A percentile compares a stretch with the other conserved stretches of the same genome.
These are phyloP conservation scores for Merodon equestris DNA, from an alignment of 2,888 invertebrate species.

Conservation along the genomic window DNA sequence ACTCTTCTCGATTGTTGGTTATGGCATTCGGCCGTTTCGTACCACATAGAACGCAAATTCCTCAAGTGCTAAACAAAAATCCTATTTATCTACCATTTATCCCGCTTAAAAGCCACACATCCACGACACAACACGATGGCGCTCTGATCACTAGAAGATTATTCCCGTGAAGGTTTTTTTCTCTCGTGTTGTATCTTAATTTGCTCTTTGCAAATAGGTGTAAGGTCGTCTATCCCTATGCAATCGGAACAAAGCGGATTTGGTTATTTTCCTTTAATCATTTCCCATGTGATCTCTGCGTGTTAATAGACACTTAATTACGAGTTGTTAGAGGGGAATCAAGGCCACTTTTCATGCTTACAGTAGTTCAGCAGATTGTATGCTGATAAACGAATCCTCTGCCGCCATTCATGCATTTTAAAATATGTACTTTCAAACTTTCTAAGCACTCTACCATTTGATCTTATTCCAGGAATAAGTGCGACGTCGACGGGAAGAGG, in stretches of 20 bases:
- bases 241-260: too few relatives aligned
- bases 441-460: too few relatives aligned
- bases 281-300: too few relatives aligned
- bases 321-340: too few relatives aligned
- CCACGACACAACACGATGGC: too few relatives aligned
- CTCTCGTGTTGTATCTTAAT: slow-evolving; percentile 29
- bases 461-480: slow-evolving; percentile 87
- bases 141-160: slow-evolving; percentile 39
- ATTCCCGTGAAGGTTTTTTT: slow-evolving; percentile 32
- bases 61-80: slow-evolving; percentile 9
- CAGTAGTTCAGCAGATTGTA: too few relatives aligned
- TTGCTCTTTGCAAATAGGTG: slow-evolving; percentile 44
- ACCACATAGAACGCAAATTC: slow-evolving; percentile 9
- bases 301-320: too few relatives aligned
- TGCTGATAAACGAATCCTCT: too few relatives aligned
- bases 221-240: slow-evolving; percentile 26
- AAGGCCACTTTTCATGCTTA: too few relatives aligned
- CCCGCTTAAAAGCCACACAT: slow-evolving; percentile 8
- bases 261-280: too few relatives aligned
- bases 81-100: slow-evolving; percentile 25
- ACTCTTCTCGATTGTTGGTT: neutral
- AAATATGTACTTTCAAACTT: too few relatives aligned
- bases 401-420: too few relatives aligned
- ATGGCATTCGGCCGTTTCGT: neutral
- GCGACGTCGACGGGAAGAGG: slow-evolving; percentile 90